Evolutionary conservation across 2,888 invertebrate genomes (phyloP).

Genomic region (Tanytarsus gracilentus): DNA sequence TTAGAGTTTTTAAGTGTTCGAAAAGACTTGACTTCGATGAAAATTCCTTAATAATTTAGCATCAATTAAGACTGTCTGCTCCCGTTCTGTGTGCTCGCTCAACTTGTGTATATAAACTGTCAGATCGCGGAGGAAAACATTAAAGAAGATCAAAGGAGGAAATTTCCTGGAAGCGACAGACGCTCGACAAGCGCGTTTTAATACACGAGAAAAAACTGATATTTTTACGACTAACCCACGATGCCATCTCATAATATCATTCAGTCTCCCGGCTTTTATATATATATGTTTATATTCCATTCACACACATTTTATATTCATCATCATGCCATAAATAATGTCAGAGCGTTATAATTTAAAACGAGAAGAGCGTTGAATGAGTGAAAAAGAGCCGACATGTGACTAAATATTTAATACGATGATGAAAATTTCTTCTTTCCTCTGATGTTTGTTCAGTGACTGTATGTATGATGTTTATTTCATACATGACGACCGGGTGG

Average conservation of each 20-base stretch:
- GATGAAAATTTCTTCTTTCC: not conserved
- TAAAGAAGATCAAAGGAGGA: slow-evolving; percentile 19
- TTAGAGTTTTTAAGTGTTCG: too few relatives aligned
- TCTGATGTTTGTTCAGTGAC: too few relatives aligned
- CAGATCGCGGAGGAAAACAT: not conserved
- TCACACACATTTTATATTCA: not conserved
- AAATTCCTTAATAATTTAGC: too few relatives aligned
- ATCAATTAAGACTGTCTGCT: too few relatives aligned
- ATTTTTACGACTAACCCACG: slow-evolving; percentile 14
- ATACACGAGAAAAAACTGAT: slow-evolving; percentile 8
- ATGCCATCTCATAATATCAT: slow-evolving; percentile 21
- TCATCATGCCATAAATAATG: slow-evolving; percentile 21
- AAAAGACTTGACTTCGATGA: too few relatives aligned
- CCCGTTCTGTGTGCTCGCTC: too few relatives aligned
- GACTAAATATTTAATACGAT: slow-evolving; percentile 1
- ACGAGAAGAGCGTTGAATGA: not conserved
- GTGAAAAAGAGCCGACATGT: not conserved
- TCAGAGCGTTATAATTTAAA: not conserved
- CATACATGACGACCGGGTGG: too few relatives aligned
- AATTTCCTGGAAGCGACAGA: slow-evolving; percentile 24
- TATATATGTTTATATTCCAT: slow-evolving; percentile 11
- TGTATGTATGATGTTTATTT: too few relatives aligned
- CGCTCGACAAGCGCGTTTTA: slow-evolving; percentile 1
- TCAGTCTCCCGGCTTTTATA: not conserved
- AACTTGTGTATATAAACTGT: too few relatives aligned